phyloP scores from a whole-genome alignment of 1,140 invertebrate species.

The Callitettix versicolor region DNA sequence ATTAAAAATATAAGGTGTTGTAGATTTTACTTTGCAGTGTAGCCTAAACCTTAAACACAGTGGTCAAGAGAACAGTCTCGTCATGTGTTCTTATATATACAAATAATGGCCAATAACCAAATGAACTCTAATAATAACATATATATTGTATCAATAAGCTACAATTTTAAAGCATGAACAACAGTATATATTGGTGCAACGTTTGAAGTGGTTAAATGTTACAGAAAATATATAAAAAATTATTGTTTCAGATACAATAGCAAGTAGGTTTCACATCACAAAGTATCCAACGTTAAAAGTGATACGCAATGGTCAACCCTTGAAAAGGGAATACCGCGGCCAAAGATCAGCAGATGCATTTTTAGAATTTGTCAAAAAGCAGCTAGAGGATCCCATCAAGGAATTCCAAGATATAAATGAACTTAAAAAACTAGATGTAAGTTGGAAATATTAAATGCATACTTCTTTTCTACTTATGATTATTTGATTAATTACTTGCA shows the following conservation, averaged over 20 bases:
- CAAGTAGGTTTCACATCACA: slow-evolving; percentile 85
- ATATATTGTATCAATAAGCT: too few species aligned
- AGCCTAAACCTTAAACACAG: too few species aligned
- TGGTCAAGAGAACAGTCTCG: too few species aligned
- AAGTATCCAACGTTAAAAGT: slow-evolving; percentile 99
- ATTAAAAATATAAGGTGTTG: too few species aligned
- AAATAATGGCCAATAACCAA: too few species aligned
- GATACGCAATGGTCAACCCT: slow-evolving; percentile 84
- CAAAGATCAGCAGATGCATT: slow-evolving; percentile 58
- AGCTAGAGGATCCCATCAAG: slow-evolving; percentile 80
- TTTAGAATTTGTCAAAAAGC: slow-evolving; percentile 52
- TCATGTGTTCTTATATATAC: too few species aligned
- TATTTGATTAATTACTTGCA: slow-evolving; percentile 5
- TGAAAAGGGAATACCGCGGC: slow-evolving; percentile 90
- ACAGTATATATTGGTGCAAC: too few species aligned
- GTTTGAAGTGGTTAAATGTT: too few species aligned
- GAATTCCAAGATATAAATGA: slow-evolving; percentile 67
- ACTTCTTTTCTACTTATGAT: slow-evolving; percentile 4
- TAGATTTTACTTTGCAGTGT: too few species aligned
- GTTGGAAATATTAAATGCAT: slow-evolving; percentile 26
- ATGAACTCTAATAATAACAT: too few species aligned
- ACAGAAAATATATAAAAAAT: too few species aligned
- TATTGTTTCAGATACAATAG: slow-evolving; percentile 55
- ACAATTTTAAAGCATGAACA: too few species aligned
- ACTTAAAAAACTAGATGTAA: slow-evolving; percentile 62